A percentile compares a stretch with the other conserved stretches of the same genome.
Evolutionary conservation across 2,113 vertebrate species (phyloP).

Genomic region (Brachyhypopomus gauderio): DNA sequence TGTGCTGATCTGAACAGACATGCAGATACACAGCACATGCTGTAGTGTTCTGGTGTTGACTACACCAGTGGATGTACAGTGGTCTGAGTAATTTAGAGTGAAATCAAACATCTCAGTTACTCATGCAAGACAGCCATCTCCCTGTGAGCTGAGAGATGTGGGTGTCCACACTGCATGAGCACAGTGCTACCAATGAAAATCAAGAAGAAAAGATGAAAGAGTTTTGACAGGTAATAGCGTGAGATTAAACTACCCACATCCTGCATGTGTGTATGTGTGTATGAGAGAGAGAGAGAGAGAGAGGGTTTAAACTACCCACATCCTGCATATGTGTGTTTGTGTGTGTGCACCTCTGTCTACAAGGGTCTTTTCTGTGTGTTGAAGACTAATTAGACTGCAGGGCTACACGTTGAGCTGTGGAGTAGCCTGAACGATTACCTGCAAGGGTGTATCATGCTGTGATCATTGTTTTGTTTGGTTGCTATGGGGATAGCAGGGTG

Average conservation of each 20-base stretch:
- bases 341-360: neutral
- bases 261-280: slow-evolving; percentile 43
- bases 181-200: neutral
- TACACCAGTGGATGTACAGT: neutral
- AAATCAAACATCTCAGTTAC: neutral
- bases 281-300: slow-evolving; percentile 1
- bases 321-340: slow-evolving; percentile 54
- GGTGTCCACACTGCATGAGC: neutral
- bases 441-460: slow-evolving; percentile 3
- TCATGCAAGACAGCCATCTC: neutral
- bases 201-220: slow-evolving; percentile 56
- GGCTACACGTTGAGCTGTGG: too few relatives aligned
- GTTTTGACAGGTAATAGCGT: slow-evolving; percentile 51
- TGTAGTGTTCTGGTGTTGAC: too few relatives aligned
- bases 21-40: too few relatives aligned
- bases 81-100: neutral
- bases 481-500: slow-evolving; percentile 11
- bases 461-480: slow-evolving; percentile 17
- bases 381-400: too few relatives aligned
- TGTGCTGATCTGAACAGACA: too few relatives aligned
- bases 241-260: slow-evolving; percentile 64
- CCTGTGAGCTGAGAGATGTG: neutral
- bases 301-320: slow-evolving; percentile 59
- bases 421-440: neutral
- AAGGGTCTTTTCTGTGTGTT: too few relatives aligned